Conservation (phyloP, 1,140 invertebrate species). For the Brachionus koreanus region DNA sequence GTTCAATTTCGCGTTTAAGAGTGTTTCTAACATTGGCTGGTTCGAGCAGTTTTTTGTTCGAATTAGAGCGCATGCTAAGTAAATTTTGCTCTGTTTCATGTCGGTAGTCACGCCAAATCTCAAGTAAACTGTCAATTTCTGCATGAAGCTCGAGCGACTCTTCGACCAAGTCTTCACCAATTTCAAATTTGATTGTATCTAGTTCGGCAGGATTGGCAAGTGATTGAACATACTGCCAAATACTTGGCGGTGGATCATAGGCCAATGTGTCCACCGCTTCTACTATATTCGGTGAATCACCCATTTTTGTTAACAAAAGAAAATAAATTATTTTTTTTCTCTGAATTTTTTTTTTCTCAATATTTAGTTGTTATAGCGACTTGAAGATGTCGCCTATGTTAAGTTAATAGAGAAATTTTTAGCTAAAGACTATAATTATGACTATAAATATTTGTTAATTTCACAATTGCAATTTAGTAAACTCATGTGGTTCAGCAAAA, state of each 20-base stretch:
- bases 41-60: not conserved
- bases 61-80: not conserved
- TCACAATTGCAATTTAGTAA: not conserved
- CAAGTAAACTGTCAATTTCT: conserved; percentile 21
- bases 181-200: not conserved
- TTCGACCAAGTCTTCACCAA: not conserved
- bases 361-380: not conserved
- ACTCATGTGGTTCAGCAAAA: not conserved
- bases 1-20: conserved; percentile 13
- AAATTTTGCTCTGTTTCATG: conserved; percentile 2
- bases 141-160: not conserved
- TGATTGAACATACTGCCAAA: conserved; percentile 23
- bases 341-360: not conserved
- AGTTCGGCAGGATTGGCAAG: not conserved
- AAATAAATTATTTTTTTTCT: not conserved
- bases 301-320: not conserved
- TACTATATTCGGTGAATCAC: not conserved
- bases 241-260: conserved; percentile 21
- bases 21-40: conserved; percentile 8
- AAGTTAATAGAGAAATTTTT: not conserved
- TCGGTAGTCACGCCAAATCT: conserved; percentile 34
- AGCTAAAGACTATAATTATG: too few species aligned
- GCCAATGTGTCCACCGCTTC: not conserved
- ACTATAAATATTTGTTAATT: not conserved
- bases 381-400: not conserved